Percentiles rank a stretch among this genome's conserved stretches.
These are phyloP conservation scores for Marisa cornuarietis DNA, from an alignment of 1,140 invertebrate genomes.

Conservation along the genomic window DNA sequence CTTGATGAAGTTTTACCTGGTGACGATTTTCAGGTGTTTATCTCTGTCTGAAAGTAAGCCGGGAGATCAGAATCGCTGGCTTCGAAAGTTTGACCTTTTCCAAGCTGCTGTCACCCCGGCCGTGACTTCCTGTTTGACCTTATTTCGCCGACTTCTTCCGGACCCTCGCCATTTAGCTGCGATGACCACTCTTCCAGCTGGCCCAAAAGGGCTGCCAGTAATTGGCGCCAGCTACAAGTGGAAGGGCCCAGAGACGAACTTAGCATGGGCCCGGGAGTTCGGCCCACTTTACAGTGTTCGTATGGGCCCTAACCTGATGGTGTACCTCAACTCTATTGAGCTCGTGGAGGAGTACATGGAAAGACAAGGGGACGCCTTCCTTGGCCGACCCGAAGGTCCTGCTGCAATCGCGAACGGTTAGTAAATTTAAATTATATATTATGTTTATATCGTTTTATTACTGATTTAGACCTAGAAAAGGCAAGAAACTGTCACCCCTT, in stretches of 20 bases:
- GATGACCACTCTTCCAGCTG: slow-evolving; percentile 14
- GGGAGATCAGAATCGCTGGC: too few species aligned
- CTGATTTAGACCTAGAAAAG: too few species aligned
- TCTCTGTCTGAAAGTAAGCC: too few species aligned
- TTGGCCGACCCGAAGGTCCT: slow-evolving; percentile 32
- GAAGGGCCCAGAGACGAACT: slow-evolving; percentile 36
- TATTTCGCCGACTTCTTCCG: not conserved
- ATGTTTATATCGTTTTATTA: not conserved
- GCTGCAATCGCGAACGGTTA: slow-evolving; percentile 33
- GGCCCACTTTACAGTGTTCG: slow-evolving; percentile 32
- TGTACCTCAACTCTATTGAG: slow-evolving; percentile 35
- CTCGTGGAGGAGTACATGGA: slow-evolving; percentile 33
- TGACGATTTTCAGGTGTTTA: too few species aligned
- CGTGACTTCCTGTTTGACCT: too few species aligned
- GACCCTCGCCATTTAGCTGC: not conserved
- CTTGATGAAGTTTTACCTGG: too few species aligned
- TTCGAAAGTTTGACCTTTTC: too few species aligned
- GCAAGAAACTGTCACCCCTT: too few species aligned
- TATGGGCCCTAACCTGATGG: slow-evolving; percentile 28
- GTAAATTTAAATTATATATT: not conserved
- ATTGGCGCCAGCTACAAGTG: slow-evolving; percentile 22
- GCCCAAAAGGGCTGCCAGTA: slow-evolving; percentile 22
- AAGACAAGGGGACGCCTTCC: slow-evolving; percentile 17
- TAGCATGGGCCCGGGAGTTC: slow-evolving; percentile 29
- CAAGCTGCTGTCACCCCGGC: too few species aligned